These are phyloP conservation scores for Danio tinwini DNA, from an alignment of 2,797 vertebrate genomes.

Conservation along the genomic window DNA sequence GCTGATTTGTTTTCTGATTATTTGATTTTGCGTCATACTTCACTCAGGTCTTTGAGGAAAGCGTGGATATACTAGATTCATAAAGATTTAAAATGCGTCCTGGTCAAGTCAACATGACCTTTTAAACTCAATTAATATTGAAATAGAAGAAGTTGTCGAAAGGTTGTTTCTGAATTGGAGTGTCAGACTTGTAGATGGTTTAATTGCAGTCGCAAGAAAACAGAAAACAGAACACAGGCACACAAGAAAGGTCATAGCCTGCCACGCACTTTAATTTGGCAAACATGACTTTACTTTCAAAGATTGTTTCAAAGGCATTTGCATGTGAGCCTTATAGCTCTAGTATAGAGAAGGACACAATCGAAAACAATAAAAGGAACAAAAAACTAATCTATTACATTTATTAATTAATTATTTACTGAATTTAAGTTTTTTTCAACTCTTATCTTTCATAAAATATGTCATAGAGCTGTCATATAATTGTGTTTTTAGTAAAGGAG, in stretches of 20 bases:
- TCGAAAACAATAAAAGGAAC: background rate
- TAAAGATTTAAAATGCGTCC: background rate
- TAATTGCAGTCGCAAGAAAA: slow-evolving; percentile 45
- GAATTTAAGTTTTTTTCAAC: too few relatives aligned
- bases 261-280: slow-evolving; percentile 35
- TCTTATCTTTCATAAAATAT: too few relatives aligned
- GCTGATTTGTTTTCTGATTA: background rate
- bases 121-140: slow-evolving; percentile 48
- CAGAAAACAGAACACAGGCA: slow-evolving; percentile 25
- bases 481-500: too few relatives aligned
- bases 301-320: slow-evolving; percentile 31
- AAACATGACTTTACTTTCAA: background rate
- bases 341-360: slow-evolving; percentile 13
- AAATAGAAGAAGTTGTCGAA: slow-evolving; percentile 25
- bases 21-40: background rate
- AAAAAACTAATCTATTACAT: slow-evolving; percentile 17
- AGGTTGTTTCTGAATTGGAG: slow-evolving; percentile 41
- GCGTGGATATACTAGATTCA: background rate
- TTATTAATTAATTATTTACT: background rate
- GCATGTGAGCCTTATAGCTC: slow-evolving; percentile 25
- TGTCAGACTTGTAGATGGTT: slow-evolving; percentile 30
- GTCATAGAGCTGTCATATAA: too few relatives aligned
- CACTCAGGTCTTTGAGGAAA: background rate
- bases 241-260: slow-evolving; percentile 45
- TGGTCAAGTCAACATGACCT: slow-evolving; percentile 28